Conservation (phyloP, 64 coral and sea anemone genomes). For the Pocillopora verrucosa region DNA sequence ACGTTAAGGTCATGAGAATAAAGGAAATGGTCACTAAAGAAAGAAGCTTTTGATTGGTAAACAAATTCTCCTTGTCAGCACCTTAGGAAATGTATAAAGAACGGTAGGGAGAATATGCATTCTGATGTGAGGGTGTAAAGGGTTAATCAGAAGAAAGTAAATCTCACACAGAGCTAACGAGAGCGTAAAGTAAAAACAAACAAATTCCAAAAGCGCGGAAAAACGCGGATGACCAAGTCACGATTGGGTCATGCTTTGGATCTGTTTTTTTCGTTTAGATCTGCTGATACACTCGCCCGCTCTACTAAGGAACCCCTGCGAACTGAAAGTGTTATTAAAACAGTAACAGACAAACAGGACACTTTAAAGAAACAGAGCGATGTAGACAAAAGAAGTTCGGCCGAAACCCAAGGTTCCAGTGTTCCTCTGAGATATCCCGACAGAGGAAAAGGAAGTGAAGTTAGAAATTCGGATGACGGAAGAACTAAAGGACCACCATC, state of each 20-base stretch:
- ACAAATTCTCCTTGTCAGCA: too few relatives aligned
- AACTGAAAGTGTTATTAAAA: conserved; percentile 77
- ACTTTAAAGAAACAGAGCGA: conserved; percentile 9
- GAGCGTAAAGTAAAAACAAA: too few relatives aligned
- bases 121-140: neutral
- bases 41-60: too few relatives aligned
- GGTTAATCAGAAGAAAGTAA: too few relatives aligned
- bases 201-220: neutral
- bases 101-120: too few relatives aligned
- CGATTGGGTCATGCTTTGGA: too few relatives aligned
- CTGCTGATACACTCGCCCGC: neutral
- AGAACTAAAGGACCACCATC: neutral
- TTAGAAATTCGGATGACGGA: conserved; percentile 18
- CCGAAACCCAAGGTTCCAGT: conserved; percentile 7
- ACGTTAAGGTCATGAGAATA: too few relatives aligned
- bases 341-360: conserved; percentile 49
- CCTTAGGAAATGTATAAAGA: too few relatives aligned
- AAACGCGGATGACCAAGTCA: too few relatives aligned
- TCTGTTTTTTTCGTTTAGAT: neutral
- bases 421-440: neutral
- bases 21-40: too few relatives aligned
- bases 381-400: conserved; percentile 11
- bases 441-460: conserved; percentile 10
- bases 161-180: too few relatives aligned
- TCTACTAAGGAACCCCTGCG: conserved; percentile 46